Evolutionary conservation across 2,113 vertebrate species (phyloP).

Genomic region (Psittacula cyanocephala): DNA sequence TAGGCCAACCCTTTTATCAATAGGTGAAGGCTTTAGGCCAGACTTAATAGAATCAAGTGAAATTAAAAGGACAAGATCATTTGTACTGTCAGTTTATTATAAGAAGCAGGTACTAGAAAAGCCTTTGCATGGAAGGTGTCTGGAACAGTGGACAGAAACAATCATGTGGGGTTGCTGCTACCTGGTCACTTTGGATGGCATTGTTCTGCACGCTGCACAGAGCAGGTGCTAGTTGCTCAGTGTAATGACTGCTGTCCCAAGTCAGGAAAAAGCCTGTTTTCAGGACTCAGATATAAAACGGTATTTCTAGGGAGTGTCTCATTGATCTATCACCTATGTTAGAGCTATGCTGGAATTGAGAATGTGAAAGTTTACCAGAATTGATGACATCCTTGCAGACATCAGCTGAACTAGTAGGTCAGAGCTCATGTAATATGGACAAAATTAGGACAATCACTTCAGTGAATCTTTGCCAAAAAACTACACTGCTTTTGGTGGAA

Average conservation of each 20-base stretch:
- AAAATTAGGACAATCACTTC: not conserved
- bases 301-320: not conserved
- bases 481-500: not conserved
- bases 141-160: not conserved
- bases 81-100: not conserved
- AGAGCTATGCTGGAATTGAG: not conserved
- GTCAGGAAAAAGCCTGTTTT: not conserved
- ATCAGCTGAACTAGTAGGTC: not conserved
- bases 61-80: not conserved
- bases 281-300: not conserved
- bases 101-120: not conserved
- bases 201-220: not conserved
- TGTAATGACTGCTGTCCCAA: not conserved
- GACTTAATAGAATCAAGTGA: not conserved
- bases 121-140: not conserved
- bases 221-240: not conserved
- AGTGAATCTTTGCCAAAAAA: not conserved
- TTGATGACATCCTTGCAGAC: not conserved
- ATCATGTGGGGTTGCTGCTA: not conserved
- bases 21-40: not conserved
- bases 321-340: not conserved
- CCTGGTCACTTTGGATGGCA: not conserved
- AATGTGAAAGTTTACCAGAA: not conserved
- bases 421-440: not conserved
- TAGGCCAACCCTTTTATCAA: not conserved